These are phyloP conservation scores for Stictonetta naevosa DNA, from an alignment of 2,113 vertebrate genomes.

Conservation along the genomic window DNA sequence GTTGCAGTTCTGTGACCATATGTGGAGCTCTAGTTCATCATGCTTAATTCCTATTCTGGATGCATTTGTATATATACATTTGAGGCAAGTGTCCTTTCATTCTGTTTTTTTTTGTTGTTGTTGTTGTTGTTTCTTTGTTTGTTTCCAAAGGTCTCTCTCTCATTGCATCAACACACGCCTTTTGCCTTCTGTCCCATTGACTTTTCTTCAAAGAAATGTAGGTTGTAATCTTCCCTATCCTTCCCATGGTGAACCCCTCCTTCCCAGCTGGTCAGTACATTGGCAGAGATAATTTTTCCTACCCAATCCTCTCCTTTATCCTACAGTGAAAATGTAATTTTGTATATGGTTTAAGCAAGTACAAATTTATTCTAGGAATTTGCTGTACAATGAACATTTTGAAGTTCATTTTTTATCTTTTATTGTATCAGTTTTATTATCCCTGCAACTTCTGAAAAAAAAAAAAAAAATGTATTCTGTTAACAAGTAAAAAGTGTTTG, in stretches of 20 bases:
- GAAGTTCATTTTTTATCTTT: background rate
- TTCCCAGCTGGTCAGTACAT: rapidly evolving
- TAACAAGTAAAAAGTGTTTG: background rate
- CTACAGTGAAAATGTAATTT: background rate
- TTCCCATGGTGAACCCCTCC: background rate
- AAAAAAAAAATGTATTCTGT: background rate
- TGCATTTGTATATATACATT: background rate
- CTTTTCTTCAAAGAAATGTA: background rate
- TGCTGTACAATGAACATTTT: background rate
- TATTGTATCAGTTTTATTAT: background rate
- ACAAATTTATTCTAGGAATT: background rate
- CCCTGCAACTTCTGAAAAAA: background rate
- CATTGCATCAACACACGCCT: background rate
- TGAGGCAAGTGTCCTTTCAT: background rate
- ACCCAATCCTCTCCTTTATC: background rate
- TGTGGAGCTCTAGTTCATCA: background rate
- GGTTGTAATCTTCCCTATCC: background rate
- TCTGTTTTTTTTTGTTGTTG: too few relatives aligned
- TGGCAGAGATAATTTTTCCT: background rate
- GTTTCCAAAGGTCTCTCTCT: background rate
- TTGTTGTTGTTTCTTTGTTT: background rate
- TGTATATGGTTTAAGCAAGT: background rate
- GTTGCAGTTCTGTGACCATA: background rate
- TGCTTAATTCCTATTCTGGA: background rate
- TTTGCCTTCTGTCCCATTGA: background rate